phyloP scores from a whole-genome alignment of 2,888 invertebrate genomes.

The Tribolium freemani region DNA sequence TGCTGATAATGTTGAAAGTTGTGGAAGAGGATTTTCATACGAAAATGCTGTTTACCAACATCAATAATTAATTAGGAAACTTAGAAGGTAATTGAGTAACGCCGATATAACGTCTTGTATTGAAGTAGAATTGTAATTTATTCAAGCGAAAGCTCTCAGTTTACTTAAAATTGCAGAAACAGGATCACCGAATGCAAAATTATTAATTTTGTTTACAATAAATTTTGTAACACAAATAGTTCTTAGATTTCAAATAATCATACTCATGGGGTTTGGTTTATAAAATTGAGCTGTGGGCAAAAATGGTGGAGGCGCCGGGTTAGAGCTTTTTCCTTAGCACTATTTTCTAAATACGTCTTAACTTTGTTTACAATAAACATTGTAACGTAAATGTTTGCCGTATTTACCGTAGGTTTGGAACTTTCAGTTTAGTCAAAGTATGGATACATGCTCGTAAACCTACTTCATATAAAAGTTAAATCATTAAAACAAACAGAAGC shows the following conservation, averaged over 20 bases:
- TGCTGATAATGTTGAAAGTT: slow-evolving; percentile 19
- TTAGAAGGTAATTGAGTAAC: too few species aligned
- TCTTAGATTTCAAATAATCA: too few species aligned
- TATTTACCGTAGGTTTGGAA: neutral
- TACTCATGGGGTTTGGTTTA: too few species aligned
- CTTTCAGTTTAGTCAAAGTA: neutral
- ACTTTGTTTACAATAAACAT: neutral
- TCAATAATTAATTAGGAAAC: slow-evolving; percentile 1
- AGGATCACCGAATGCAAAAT: too few species aligned
- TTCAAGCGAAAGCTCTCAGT: too few species aligned
- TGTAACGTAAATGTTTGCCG: neutral
- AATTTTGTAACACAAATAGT: too few species aligned
- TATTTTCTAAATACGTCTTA: neutral
- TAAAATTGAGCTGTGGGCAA: neutral
- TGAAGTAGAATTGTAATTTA: too few species aligned
- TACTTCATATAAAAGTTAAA: neutral
- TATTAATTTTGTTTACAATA: too few species aligned
- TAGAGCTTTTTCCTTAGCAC: neutral
- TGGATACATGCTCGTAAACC: neutral
- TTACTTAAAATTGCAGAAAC: too few species aligned
- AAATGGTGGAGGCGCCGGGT: neutral
- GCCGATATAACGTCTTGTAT: too few species aligned
- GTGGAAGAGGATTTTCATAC: neutral
- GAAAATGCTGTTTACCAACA: slow-evolving; percentile 5
- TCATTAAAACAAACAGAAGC: neutral